Evolutionary conservation across 2,797 vertebrate genomes (phyloP), one percentile per base, ranked within the genome.

Genomic region (Amazonetta brasiliensis): DNA sequence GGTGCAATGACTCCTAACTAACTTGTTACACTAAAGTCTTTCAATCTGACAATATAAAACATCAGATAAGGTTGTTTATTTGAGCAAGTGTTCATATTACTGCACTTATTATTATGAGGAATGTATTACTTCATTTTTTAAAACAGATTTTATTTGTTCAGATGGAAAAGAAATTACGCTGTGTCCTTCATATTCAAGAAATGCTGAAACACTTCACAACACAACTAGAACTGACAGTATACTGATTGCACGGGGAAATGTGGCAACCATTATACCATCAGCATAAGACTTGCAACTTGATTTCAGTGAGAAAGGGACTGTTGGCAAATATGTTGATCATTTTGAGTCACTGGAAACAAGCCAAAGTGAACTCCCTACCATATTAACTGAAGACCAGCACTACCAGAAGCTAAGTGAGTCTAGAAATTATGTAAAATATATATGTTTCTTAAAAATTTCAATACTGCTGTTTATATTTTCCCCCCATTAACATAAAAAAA

Each of bases 11-110:
- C 28, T 56, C n/a, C 68, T 69, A 68, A 80, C 81, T 79, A 76
- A 75, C 44, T 82, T 73, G 5, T 73, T 88, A 69, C 31, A 90
- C 37, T 43, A 63, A 89, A 94, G 56, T 26, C 60, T 92, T 96
- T 76, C 62, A 76, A 82, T 76, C 12, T 79, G 74, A 94, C 86
- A 92, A 75, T 66, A 83, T 55, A 90, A 91, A 94, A 68, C n/a
- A 96, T 79, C 84, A 95, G 79, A 91, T 92, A 96, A 91, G 20
- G 20, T 72, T 84, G 73, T 88, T 95, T 95, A 90, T 94, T 91
- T 94, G 79, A 94, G 52, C 63, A 79, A 63, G 89, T 91, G 79
- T 92, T 94, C 50, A 1, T n/a, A 93, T 80, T 85, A 85, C 66
- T 69, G 50, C 59, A 86, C 46, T 91, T 68, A 83, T 16, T 79